These are phyloP conservation scores for Dicyrtoma fusca DNA, from an alignment of 2,888 invertebrate species.

Conservation along the genomic window DNA sequence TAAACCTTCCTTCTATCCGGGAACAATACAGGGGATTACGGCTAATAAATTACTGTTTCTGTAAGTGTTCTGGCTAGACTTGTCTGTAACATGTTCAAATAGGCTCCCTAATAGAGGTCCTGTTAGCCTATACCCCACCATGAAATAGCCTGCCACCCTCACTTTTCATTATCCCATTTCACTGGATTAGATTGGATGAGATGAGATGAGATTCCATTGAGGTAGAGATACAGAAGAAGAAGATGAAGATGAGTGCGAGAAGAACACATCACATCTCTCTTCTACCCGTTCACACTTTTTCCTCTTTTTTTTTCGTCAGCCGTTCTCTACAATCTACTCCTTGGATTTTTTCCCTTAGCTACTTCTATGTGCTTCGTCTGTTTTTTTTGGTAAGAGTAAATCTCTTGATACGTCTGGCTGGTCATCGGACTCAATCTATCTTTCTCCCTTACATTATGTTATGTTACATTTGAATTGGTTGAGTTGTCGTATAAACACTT, in stretches of 20 bases:
- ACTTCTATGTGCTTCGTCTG: no score
- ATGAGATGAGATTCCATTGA: slow-evolving; percentile 16
- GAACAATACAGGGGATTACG: no score
- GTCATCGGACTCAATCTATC: neutral
- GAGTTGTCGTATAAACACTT: neutral
- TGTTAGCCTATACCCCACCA: no score
- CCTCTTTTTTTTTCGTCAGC: neutral
- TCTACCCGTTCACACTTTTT: neutral
- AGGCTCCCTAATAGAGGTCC: no score
- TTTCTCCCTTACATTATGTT: neutral
- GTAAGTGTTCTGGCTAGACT: no score
- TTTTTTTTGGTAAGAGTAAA: no score
- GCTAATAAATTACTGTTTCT: no score
- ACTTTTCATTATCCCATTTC: slow-evolving; percentile 12
- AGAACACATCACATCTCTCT: neutral
- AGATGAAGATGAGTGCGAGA: no score
- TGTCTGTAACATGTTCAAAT: no score
- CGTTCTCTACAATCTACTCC: neutral
- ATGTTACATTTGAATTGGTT: neutral
- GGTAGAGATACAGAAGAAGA: neutral
- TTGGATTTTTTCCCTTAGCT: neutral
- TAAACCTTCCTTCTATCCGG: no score
- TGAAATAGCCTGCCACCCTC: slow-evolving; percentile 8
- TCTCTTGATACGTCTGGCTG: neutral
- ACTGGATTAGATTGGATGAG: slow-evolving; percentile 26